Base-by-base conservation (phyloP, 2,888 invertebrate species). In the Euspilapteryx auroguttella region DNA sequence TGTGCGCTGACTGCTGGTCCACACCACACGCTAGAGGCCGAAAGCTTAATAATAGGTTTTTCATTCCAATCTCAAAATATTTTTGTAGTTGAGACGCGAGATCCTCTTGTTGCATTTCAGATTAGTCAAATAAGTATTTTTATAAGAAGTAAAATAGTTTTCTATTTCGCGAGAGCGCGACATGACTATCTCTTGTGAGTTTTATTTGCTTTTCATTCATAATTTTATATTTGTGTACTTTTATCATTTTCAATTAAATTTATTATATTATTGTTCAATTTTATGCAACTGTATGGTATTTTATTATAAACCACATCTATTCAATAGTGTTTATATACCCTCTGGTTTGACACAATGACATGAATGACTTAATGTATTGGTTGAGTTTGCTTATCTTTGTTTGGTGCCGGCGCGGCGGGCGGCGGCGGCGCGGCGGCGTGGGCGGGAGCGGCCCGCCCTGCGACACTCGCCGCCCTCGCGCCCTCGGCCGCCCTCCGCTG, bases 61-160 rank as follows among this genome's bases (percentile, higher is more conserved):
- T 69, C 76, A 76, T 76, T 76, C 76, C 76, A 76, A 69, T 71
- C 73, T 68, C 71, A 66, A 52, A 63, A 71, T 75, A 76, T 73
- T 75, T 75, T 75, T 75, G 63, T 75, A 76, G 73, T 64, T 49
- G 62, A 66, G 66, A 65, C 62, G 61, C 54, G 62, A 58, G 62
- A 64, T 64, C 69, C 65, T 71, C 63, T 64, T 64, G 66, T 62
- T 75, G 75, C 73, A 73, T 73, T 75, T 73, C 61, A 68, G 59
- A 73, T 63, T 73, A 73, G 68, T 61, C 55, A 54, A 61, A 64
- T 73, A 75, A 76, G 75, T 73, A 73, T 73, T 76, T 76, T 76
- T 75, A 63, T 76, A 76, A 75, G 75, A 65, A 66, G 68, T 61
- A 62, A 66, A 55, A 61, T 73, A 68, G 65, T 68, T 71, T 65